Percentiles rank a stretch among this genome's conserved stretches.
phyloP scores from a whole-genome alignment of 2,888 invertebrate species.

The Dynastes hyllus region DNA sequence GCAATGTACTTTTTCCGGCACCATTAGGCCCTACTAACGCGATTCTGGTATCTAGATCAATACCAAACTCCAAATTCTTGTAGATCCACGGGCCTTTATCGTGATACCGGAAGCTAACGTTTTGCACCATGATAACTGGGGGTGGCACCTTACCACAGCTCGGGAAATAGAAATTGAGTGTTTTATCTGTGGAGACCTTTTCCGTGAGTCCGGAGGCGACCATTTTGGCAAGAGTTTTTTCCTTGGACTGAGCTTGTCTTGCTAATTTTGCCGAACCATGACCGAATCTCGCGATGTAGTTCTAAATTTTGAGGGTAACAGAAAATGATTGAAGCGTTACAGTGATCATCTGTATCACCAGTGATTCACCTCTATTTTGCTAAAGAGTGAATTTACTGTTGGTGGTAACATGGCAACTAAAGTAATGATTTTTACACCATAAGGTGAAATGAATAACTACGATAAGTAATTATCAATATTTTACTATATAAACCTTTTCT shows the following conservation, averaged over 20 bases:
- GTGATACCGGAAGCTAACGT: slow-evolving; percentile 95
- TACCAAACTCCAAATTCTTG: slow-evolving; percentile 98
- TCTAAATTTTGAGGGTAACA: slow-evolving; percentile 73
- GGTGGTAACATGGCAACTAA: too few species aligned
- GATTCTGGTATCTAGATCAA: slow-evolving; percentile 95
- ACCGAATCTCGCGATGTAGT: slow-evolving; percentile 99
- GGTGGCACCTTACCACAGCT: slow-evolving; percentile 97
- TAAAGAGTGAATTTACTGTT: too few species aligned
- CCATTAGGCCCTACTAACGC: slow-evolving; percentile 99
- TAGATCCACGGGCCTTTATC: slow-evolving; percentile 94
- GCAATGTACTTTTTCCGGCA: slow-evolving; percentile 97
- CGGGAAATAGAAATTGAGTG: slow-evolving; percentile 96
- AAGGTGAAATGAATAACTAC: too few species aligned
- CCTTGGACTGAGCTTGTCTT: slow-evolving; percentile 99
- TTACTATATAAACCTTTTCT: not conserved
- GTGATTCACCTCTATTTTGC: not conserved
- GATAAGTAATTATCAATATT: too few species aligned
- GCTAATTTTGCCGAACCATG: slow-evolving; percentile 99
- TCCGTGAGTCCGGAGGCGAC: slow-evolving; percentile 98
- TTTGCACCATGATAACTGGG: slow-evolving; percentile 99
- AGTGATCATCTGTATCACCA: not conserved
- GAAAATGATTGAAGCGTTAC: slow-evolving; percentile 2
- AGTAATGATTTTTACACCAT: too few species aligned
- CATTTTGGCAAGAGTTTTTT: slow-evolving; percentile 99
- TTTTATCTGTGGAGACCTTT: slow-evolving; percentile 93